A percentile compares a stretch with the other conserved stretches of the same genome.
phyloP scores from a whole-genome alignment of 1,140 invertebrate genomes.

The Orchestia grillus region DNA sequence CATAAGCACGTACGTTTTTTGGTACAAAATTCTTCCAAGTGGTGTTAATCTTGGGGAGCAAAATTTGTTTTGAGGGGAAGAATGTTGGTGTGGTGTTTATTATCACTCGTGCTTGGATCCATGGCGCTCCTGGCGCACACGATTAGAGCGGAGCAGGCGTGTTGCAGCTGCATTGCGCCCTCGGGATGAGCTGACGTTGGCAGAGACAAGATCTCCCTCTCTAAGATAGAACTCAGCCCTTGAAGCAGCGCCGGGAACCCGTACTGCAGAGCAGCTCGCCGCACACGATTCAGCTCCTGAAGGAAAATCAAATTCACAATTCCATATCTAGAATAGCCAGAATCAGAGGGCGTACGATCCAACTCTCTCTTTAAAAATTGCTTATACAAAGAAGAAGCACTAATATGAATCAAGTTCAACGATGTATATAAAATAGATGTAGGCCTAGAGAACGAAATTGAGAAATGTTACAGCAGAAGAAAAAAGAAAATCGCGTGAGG shows the following conservation, averaged over 20 bases:
- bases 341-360: not conserved
- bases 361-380: not conserved
- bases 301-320: not conserved
- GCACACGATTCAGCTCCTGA: conserved; percentile 90
- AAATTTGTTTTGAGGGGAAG: conserved; percentile 78
- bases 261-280: conserved; percentile 88
- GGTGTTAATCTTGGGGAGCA: conserved; percentile 68
- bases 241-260: conserved; percentile 76
- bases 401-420: not conserved
- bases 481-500: not conserved
- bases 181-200: conserved; percentile 85
- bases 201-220: conserved; percentile 88
- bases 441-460: not conserved
- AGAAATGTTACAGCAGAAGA: not conserved
- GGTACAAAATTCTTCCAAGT: not conserved
- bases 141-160: conserved; percentile 83
- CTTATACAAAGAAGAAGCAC: not conserved
- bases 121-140: conserved; percentile 77
- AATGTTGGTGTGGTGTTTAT: conserved; percentile 35
- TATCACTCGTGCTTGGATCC: conserved; percentile 75
- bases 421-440: not conserved
- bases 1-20: not conserved
- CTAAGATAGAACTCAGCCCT: conserved; percentile 79
- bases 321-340: not conserved
- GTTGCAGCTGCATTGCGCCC: conserved; percentile 89